Evolutionary conservation across 1,140 invertebrate species (phyloP).

Genomic region (Thaumetopoea pityocampa): DNA sequence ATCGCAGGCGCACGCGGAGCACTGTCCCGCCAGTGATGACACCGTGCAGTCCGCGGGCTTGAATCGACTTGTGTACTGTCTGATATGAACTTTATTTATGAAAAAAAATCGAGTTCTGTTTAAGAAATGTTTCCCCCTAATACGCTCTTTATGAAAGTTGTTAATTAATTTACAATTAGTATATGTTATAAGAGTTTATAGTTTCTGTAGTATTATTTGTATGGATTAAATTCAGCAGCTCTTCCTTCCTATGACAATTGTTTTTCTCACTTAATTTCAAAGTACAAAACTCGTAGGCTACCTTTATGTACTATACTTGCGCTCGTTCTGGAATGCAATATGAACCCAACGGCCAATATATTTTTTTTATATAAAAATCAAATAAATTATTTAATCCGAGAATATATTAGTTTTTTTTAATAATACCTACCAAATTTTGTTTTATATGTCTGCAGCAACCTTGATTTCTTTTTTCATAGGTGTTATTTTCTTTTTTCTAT

Average conservation of each 20-base stretch:
- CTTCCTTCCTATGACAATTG: constrained; percentile 43
- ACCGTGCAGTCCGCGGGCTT: no score
- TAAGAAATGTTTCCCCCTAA: constrained; percentile 29
- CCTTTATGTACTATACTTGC: constrained; percentile 44
- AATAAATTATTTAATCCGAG: constrained; percentile 60
- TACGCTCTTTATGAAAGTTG: constrained; percentile 42
- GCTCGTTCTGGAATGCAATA: constrained; percentile 40
- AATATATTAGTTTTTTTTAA: constrained; percentile 52
- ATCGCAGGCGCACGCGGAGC: constrained; percentile 34
- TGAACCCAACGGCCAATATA: constrained; percentile 34
- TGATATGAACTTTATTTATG: constrained; percentile 42
- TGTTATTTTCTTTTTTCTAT: no score
- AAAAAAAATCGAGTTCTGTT: constrained; percentile 29
- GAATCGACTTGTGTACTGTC: constrained; percentile 32
- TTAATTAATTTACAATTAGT: constrained; percentile 34
- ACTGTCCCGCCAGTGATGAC: no score
- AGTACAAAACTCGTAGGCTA: constrained; percentile 69
- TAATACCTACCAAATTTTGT: no score
- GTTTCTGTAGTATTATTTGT: constrained; percentile 54
- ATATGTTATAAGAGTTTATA: constrained; percentile 49
- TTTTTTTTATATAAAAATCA: constrained; percentile 51
- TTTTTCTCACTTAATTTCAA: constrained; percentile 59
- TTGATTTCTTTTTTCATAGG: no score
- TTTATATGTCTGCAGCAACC: no score
- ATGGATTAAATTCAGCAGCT: constrained; percentile 60